Evolutionary conservation across 2,888 invertebrate species (phyloP).

Genomic region (Leptopterna dolabrata): DNA sequence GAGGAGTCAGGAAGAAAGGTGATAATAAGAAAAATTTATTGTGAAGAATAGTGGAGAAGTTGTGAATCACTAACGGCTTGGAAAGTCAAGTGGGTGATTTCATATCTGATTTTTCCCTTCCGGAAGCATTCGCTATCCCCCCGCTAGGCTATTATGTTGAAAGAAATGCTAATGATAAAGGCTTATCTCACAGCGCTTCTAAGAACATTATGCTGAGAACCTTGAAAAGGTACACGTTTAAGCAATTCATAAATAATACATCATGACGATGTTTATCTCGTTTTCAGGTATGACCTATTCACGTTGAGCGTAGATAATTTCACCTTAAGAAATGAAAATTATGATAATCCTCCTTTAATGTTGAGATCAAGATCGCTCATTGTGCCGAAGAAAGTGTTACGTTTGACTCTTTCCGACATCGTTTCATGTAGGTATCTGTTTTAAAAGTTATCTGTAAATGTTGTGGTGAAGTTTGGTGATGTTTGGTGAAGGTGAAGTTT

Average conservation of each 20-base stretch:
- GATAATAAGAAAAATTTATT: too few species aligned
- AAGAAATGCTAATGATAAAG: background rate
- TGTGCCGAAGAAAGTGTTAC: background rate
- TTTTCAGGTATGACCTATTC: background rate
- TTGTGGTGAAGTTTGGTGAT: too few species aligned
- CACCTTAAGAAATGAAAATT: background rate
- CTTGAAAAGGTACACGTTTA: background rate
- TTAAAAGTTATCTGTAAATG: too few species aligned
- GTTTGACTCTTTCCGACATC: too few species aligned
- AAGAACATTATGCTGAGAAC: background rate
- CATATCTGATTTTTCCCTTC: background rate
- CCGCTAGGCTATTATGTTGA: background rate
- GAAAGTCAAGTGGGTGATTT: background rate
- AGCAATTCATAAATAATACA: constrained; percentile 7
- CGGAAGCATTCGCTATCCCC: background rate
- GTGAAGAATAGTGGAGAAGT: too few species aligned
- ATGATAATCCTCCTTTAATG: background rate
- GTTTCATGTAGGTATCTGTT: too few species aligned
- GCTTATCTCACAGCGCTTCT: background rate
- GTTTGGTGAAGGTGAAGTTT: too few species aligned
- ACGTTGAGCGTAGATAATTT: background rate
- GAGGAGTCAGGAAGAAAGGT: too few species aligned
- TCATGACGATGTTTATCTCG: background rate
- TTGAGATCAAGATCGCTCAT: background rate
- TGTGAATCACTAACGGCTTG: background rate